phyloP scores from a whole-genome alignment of 2,113 vertebrate species.

The Entomyzon cyanotis region DNA sequence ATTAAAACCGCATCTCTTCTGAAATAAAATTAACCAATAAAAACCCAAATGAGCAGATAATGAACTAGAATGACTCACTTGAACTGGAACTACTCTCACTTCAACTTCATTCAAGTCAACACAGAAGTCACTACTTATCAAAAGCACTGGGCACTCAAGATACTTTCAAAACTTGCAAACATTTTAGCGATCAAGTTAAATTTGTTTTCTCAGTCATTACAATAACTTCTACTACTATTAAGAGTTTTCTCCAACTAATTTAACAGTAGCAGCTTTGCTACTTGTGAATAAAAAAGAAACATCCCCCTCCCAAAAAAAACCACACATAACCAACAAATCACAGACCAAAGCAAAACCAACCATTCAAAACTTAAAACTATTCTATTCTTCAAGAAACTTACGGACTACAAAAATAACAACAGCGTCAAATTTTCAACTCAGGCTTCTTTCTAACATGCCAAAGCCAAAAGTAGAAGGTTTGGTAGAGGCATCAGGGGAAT shows the following conservation, averaged over 20 bases:
- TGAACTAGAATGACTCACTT: background rate
- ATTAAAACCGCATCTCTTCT: background rate
- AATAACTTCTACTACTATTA: background rate
- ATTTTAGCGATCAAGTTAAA: background rate
- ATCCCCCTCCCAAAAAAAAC: fast-evolving
- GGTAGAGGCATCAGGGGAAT: background rate
- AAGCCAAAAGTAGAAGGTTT: background rate
- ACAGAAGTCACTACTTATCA: background rate
- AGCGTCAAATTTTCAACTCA: background rate
- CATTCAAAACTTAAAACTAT: background rate
- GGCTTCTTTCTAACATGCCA: background rate
- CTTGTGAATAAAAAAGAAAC: background rate
- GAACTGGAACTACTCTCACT: background rate
- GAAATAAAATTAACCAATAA: background rate
- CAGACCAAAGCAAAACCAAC: background rate
- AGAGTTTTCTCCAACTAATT: background rate
- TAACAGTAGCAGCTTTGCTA: background rate
- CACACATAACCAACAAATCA: background rate
- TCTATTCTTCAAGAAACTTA: background rate
- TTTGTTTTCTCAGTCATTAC: background rate
- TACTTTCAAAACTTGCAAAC: background rate
- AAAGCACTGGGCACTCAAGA: background rate
- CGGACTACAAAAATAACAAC: background rate
- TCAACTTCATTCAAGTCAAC: background rate
- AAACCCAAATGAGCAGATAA: background rate